Evolutionary conservation across 2,888 invertebrate genomes (phyloP).

Genomic region (Pachliopta kotzebuea): DNA sequence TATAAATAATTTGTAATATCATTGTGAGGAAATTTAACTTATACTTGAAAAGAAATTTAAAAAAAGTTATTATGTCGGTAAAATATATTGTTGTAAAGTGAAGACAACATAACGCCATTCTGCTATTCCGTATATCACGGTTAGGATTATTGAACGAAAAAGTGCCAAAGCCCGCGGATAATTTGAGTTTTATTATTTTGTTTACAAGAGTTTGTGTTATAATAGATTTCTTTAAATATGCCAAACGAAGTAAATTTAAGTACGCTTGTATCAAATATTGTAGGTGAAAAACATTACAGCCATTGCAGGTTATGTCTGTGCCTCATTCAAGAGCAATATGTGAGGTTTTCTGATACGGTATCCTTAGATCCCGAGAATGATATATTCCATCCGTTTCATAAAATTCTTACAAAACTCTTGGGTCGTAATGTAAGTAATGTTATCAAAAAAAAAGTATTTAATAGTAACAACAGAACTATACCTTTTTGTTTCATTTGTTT

Average conservation of each 20-base stretch:
- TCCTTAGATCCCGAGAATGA: constrained; percentile 39
- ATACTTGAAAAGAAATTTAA: background rate
- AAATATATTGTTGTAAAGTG: background rate
- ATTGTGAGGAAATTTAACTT: background rate
- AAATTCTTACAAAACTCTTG: constrained; percentile 46
- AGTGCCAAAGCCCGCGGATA: constrained; percentile 50
- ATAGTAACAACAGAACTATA: background rate
- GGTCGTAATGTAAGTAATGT: constrained; percentile 47
- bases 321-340: constrained; percentile 48
- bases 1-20: background rate
- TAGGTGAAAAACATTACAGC: constrained; percentile 54
- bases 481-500: constrained; percentile 36
- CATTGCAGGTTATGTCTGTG: constrained; percentile 72
- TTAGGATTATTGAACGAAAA: constrained; percentile 63
- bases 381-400: constrained; percentile 42
- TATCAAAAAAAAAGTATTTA: constrained; percentile 5
- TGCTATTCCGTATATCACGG: constrained; percentile 14
- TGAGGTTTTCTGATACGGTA: constrained; percentile 56
- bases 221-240: constrained; percentile 36
- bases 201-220: background rate
- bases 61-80: background rate
- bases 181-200: constrained; percentile 31
- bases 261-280: constrained; percentile 54
- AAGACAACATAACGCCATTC: constrained; percentile 16
- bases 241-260: constrained; percentile 46